phyloP scores from a whole-genome alignment of 2,888 invertebrate genomes.

The Amphipyra berbera region DNA sequence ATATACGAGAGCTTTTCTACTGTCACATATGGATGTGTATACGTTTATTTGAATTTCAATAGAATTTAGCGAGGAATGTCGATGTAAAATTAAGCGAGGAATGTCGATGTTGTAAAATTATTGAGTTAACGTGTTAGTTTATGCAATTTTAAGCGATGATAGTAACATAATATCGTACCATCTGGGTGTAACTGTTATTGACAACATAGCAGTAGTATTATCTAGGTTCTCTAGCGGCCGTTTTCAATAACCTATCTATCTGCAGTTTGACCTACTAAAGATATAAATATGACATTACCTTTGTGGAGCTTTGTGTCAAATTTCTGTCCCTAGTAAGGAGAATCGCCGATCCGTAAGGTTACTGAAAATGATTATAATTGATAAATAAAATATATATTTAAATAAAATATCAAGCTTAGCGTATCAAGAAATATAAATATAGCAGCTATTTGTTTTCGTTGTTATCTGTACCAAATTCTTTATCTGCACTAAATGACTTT shows the following conservation, averaged over 20 bases:
- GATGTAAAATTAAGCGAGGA: background rate
- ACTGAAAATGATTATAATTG: background rate
- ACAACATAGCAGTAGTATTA: background rate
- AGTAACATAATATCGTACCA: slow-evolving; percentile 1
- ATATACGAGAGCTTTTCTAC: slow-evolving; percentile 44
- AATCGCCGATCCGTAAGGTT: too few relatives aligned
- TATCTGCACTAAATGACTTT: slow-evolving; percentile 11
- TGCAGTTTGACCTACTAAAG: too few relatives aligned
- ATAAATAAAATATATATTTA: slow-evolving; percentile 1
- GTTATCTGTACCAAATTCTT: slow-evolving; percentile 33
- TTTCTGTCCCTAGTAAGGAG: too few relatives aligned
- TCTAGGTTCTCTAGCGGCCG: background rate
- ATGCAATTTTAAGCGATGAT: background rate
- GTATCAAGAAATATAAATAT: slow-evolving; percentile 34
- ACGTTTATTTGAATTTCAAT: slow-evolving; percentile 13
- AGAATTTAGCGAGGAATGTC: background rate
- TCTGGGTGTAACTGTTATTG: slow-evolving; percentile 2
- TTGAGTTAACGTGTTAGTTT: slow-evolving; percentile 1
- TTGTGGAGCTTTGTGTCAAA: too few relatives aligned
- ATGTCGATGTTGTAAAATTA: background rate
- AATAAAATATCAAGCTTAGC: slow-evolving; percentile 2
- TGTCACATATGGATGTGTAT: slow-evolving; percentile 39
- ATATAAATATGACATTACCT: too few relatives aligned
- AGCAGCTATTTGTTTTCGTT: slow-evolving; percentile 8
- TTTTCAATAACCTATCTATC: too few relatives aligned